These are phyloP conservation scores for Nyctalus aviator DNA, from an alignment of 2,797 vertebrate species.

Conservation along the genomic window DNA sequence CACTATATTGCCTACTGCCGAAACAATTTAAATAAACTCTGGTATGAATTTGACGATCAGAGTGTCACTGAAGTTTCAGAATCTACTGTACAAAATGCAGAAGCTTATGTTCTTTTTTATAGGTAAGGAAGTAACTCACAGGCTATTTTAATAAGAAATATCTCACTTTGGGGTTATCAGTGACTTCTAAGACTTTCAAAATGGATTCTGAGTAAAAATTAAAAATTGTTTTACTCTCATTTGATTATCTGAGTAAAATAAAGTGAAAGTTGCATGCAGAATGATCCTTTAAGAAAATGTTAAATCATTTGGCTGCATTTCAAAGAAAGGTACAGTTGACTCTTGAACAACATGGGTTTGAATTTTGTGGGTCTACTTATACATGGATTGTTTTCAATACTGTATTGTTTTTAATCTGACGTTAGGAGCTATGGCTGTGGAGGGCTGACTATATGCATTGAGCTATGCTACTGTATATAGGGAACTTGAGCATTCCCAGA, in stretches of 20 bases:
- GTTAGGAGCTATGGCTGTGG: neutral
- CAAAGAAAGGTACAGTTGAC: neutral
- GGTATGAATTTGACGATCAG: slow-evolving; percentile 99
- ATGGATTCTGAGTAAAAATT: slow-evolving; percentile 20
- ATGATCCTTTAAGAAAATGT: slow-evolving; percentile 34
- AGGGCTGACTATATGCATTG: neutral
- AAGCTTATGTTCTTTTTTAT: slow-evolving; percentile 99
- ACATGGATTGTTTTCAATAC: neutral
- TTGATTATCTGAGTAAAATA: slow-evolving; percentile 47
- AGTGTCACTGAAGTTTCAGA: slow-evolving; percentile 98
- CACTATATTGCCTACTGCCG: slow-evolving; percentile 99
- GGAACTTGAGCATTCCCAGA: neutral
- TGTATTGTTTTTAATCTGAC: neutral
- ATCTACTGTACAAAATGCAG: slow-evolving; percentile 97
- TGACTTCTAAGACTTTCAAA: slow-evolving; percentile 23
- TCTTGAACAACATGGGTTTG: neutral
- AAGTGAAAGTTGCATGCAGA: slow-evolving; percentile 24
- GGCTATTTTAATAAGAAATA: neutral
- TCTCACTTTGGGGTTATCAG: neutral
- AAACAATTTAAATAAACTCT: slow-evolving; percentile 96
- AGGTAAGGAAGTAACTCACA: slow-evolving; percentile 90
- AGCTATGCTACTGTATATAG: neutral
- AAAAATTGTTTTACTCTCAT: slow-evolving; percentile 18
- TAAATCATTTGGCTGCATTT: slow-evolving; percentile 11
- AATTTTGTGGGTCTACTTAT: neutral